phyloP scores from a whole-genome alignment of 2,797 vertebrate genomes.

The Diglossa cyanea region DNA sequence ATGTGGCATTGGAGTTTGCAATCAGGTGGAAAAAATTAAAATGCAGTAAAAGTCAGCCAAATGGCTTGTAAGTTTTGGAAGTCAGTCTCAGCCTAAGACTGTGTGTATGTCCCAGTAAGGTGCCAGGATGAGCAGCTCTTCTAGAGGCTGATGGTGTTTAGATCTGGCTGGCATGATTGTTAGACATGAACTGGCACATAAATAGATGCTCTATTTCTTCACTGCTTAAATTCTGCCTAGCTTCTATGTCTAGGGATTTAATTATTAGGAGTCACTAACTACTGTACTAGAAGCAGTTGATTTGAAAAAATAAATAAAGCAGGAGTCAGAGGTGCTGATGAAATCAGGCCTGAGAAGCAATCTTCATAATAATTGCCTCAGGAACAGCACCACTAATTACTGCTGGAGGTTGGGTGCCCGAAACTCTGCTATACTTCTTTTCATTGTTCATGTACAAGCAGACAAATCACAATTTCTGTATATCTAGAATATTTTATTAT shows the following conservation, averaged over 20 bases:
- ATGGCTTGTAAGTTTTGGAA: neutral
- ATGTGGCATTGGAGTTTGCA: neutral
- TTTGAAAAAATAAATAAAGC: neutral
- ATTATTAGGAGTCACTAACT: neutral
- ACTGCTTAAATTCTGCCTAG: neutral
- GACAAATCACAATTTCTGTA: neutral
- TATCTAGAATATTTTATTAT: neutral
- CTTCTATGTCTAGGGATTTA: neutral
- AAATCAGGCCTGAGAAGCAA: neutral
- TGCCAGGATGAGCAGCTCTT: neutral
- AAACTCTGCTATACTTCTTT: neutral
- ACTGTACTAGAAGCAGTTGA: neutral
- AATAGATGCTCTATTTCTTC: neutral
- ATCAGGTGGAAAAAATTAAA: neutral
- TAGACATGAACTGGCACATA: neutral
- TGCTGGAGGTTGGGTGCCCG: neutral
- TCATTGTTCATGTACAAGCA: neutral
- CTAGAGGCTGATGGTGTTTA: neutral
- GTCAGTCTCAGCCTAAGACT: neutral
- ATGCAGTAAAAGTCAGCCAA: neutral
- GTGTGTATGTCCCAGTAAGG: neutral
- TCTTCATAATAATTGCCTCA: neutral
- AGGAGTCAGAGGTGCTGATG: neutral
- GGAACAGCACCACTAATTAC: neutral
- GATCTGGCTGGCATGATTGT: neutral